phyloP scores from a whole-genome alignment of 2,113 vertebrate species.

The Girardinichthys multiradiatus region DNA sequence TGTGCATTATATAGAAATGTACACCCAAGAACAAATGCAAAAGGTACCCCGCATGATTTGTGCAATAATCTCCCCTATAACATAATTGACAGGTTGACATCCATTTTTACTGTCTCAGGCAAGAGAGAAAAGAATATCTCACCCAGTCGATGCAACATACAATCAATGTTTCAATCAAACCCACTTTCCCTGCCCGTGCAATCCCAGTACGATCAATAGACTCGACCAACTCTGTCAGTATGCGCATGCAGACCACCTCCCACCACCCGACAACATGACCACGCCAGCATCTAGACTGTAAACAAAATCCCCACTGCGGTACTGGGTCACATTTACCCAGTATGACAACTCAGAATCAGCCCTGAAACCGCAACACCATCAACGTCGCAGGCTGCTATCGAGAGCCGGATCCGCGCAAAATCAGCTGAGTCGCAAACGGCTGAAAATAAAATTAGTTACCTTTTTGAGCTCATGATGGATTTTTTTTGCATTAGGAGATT shows the following conservation, averaged over 20 bases:
- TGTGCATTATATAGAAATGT: not conserved
- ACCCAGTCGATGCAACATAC: conserved; percentile 7
- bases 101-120: conserved; percentile 32
- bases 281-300: conserved; percentile 18
- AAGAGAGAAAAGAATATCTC: conserved; percentile 9
- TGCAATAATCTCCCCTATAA: not conserved
- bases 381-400: not conserved
- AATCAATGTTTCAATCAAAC: conserved; percentile 15
- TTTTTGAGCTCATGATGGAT: conserved; percentile 52
- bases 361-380: not conserved
- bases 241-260: conserved; percentile 18
- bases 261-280: conserved; percentile 17
- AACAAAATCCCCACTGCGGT: conserved; percentile 49
- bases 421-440: conserved; percentile 13
- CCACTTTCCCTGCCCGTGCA: conserved; percentile 9
- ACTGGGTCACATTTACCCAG: conserved; percentile 10
- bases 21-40: not conserved
- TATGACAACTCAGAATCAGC: conserved; percentile 12
- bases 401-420: conserved; percentile 9
- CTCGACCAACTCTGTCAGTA: not conserved
- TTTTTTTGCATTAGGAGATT: conserved; percentile 18
- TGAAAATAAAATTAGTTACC: conserved; percentile 54
- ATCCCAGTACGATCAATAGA: conserved; percentile 26
- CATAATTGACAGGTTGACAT: conserved; percentile 38
- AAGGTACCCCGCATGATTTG: not conserved